These are phyloP conservation scores for Aurelia sp. DNA, from an alignment of 30 jellyfish, hydroid and myxozoan species.

Conservation along the genomic window DNA sequence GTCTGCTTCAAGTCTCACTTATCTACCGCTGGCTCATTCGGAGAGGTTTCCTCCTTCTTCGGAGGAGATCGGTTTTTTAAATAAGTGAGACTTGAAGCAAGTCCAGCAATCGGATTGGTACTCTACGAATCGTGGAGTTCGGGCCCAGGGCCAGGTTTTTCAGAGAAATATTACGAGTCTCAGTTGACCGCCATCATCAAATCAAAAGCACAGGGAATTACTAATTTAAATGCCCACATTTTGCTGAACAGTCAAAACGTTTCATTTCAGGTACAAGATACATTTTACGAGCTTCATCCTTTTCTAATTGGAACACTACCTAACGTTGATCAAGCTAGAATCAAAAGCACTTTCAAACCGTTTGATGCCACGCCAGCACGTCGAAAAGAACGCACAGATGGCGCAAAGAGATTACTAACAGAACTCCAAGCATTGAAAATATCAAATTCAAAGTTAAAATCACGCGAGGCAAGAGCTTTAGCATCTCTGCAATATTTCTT, in stretches of 20 bases:
- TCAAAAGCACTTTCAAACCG: constrained; percentile 55
- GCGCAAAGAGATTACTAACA: constrained; percentile 37
- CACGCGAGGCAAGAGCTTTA: constrained; percentile 75
- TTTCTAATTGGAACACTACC: constrained; percentile 60
- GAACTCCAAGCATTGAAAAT: constrained; percentile 29
- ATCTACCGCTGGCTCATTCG: too few relatives aligned
- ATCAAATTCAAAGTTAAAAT: constrained; percentile 36
- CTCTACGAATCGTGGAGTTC: too few relatives aligned
- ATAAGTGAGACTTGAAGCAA: too few relatives aligned
- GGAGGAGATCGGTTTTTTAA: too few relatives aligned
- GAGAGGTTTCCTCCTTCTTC: too few relatives aligned
- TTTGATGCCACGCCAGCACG: constrained; percentile 67
- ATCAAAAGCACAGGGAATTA: too few relatives aligned
- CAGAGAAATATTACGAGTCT: too few relatives aligned
- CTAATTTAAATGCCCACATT: not conserved
- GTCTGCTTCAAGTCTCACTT: too few relatives aligned
- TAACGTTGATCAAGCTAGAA: constrained; percentile 40
- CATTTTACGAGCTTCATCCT: constrained; percentile 51
- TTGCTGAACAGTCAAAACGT: not conserved
- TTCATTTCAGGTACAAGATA: constrained; percentile 34
- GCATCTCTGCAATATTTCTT: constrained; percentile 65
- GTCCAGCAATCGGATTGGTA: too few relatives aligned
- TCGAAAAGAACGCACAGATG: constrained; percentile 68
- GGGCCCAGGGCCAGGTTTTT: too few relatives aligned
- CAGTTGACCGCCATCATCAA: too few relatives aligned